These are phyloP conservation scores for Buathra laborator DNA, from an alignment of 2,888 invertebrate genomes.

Conservation along the genomic window DNA sequence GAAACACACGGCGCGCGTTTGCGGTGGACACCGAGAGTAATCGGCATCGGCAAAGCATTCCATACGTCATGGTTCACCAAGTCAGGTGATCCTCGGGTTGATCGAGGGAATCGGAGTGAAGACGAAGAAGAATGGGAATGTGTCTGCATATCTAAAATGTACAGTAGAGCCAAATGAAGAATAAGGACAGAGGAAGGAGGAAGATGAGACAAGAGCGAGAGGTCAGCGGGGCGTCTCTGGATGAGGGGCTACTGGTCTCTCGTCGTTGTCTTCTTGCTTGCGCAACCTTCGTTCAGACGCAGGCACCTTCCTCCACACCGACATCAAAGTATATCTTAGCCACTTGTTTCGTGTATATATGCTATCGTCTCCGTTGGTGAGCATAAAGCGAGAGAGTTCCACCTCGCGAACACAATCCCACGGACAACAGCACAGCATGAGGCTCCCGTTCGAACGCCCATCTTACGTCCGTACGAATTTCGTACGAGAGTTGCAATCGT, in stretches of 20 bases:
- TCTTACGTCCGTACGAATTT: slow-evolving; percentile 75
- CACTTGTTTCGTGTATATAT: slow-evolving; percentile 5
- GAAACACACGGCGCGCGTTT: slow-evolving; percentile 15
- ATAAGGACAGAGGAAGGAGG: slow-evolving; percentile 31
- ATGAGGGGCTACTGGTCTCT: slow-evolving; percentile 83
- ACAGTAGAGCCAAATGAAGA: neutral
- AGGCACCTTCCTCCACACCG: neutral
- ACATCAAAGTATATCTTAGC: slow-evolving; percentile 14
- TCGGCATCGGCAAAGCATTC: slow-evolving; percentile 82
- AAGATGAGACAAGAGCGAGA: slow-evolving; percentile 70
- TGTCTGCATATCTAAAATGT: slow-evolving; percentile 52
- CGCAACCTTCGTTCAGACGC: slow-evolving; percentile 25
- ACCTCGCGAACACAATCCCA: slow-evolving; percentile 50
- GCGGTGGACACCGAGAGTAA: slow-evolving; percentile 36
- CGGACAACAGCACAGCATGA: slow-evolving; percentile 75
- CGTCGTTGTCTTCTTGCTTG: slow-evolving; percentile 29
- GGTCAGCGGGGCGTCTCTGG: slow-evolving; percentile 81
- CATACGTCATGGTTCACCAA: slow-evolving; percentile 79
- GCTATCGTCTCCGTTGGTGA: neutral
- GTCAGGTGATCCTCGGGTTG: slow-evolving; percentile 56
- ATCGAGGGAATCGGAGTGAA: slow-evolving; percentile 48
- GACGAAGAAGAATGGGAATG: slow-evolving; percentile 47
- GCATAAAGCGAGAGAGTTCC: neutral
- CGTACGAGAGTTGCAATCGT: slow-evolving; percentile 39
- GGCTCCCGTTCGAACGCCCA: slow-evolving; percentile 58